These are phyloP conservation scores for Mercenaria mercenaria DNA, from an alignment of 1,140 invertebrate species.

Conservation along the genomic window DNA sequence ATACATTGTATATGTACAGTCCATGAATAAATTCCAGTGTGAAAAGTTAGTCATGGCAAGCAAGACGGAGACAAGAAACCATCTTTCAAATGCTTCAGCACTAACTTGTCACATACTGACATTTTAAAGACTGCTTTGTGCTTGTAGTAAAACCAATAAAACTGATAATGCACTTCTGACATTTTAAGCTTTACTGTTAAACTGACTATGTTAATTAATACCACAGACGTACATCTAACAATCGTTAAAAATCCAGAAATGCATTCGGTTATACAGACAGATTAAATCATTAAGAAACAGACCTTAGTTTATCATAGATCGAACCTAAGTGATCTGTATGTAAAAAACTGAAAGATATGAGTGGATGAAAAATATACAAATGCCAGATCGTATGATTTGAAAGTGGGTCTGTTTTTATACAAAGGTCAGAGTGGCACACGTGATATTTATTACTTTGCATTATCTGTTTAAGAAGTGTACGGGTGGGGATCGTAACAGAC, in stretches of 20 bases:
- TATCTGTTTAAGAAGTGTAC: not conserved
- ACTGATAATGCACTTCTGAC: not conserved
- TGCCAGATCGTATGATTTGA: not conserved
- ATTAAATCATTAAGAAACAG: not conserved
- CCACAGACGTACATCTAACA: not conserved
- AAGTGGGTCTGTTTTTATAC: conserved; percentile 1
- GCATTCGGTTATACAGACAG: not conserved
- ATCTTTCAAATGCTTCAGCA: too few species aligned
- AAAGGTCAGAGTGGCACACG: not conserved
- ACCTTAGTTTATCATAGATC: not conserved
- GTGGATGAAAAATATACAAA: not conserved
- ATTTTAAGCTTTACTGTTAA: not conserved
- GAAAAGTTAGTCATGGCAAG: too few species aligned
- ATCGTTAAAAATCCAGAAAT: not conserved
- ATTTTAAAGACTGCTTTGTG: too few species aligned
- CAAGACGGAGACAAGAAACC: too few species aligned
- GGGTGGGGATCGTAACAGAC: not conserved
- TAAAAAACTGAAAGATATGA: not conserved
- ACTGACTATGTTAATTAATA: not conserved
- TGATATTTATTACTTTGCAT: not conserved
- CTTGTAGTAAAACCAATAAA: not conserved
- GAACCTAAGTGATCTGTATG: not conserved
- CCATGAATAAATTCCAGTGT: too few species aligned
- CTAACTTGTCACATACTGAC: too few species aligned
- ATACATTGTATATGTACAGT: too few species aligned